Evolutionary conservation across 2,888 invertebrate species (phyloP), one percentile per base, ranked within the genome.

Genomic region (Acanthosoma haemorrhoidale): DNA sequence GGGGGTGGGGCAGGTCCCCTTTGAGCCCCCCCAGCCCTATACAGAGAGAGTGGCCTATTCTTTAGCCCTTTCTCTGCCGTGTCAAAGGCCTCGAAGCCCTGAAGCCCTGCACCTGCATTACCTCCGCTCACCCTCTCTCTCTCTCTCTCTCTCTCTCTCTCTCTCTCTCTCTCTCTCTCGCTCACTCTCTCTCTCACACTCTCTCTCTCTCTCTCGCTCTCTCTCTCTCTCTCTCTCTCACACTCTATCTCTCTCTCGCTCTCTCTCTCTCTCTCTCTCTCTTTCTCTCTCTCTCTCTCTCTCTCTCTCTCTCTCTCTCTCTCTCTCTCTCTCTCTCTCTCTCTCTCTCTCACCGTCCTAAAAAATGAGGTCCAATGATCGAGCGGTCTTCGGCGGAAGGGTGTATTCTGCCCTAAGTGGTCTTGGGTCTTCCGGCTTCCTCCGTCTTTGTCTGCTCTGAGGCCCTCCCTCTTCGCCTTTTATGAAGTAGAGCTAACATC

Each of bases 41-140:
- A 38, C 57, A 18, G 18, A 11, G 38, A 25, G 39, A 38, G 38
- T 39, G 39, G 13, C 63, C 61, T 38, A 61, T 61, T 38, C 38
- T 36, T 32, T 2, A 16, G n/a, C 59, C 25, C 60, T 29, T n/a
- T 60, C 34, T 16, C 18, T 4, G 3, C 9, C 61, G 25, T 63
- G 21, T 63, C 63, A 41, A 39, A 38, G 41, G 41, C 57, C 25
- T 57, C 25, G 21, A 57, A 38, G 8, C 18, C 4, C 18, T 21
- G 11, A 41, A 41, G 5, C 60, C 15, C 60, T 61, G n/a, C 60
- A 61, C 60, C 60, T 34, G 34, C 60, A 61, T 61, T 34, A 34
- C 18, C 34, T 5, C 36, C 13, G 4, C 38, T 21, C 34, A 11
- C 9, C 11, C 11, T 16, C 13, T 61, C 60, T 60, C 38, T 61